Evolutionary conservation across 1,140 invertebrate species (phyloP), one percentile per base, ranked within the genome.

Genomic region (Phthorimaea operculella): DNA sequence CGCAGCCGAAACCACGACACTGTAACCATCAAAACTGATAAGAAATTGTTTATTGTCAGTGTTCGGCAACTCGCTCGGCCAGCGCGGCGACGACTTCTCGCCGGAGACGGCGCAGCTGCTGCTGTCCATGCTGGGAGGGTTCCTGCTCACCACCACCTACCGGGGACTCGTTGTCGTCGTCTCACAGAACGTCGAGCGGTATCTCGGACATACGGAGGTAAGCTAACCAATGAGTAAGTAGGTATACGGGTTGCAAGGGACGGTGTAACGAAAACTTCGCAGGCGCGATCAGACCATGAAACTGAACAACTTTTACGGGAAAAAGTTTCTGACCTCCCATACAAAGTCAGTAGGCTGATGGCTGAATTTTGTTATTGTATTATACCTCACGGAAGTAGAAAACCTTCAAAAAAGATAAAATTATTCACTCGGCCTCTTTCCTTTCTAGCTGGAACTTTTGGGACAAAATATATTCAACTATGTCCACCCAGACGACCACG

Each of bases 131-230:
- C 83, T 88, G 54, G 88, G 87, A 47, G 90, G 90, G 10, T 96
- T 94, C 67, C 85, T 97, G 52, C 76, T 98, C 48, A 91, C 96
- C 5, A 85, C 94, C 1, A 93, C 93, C 0, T 90, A 91, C 57
- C 89, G 89, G 57, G 96, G 95, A 0, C 92, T 95, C 72, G 92
- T 98, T 52, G 89, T 97, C n/a, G 93, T 96, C 65, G 90, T 96
- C 7, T 95, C 96, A 15, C 88, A 91, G 47, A 93, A 93, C 59
- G 90, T 97, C 4, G 92, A 95, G 63, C 89, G 92, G 62, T 90
- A 93, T 58, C 86, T 97, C 49, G 94, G 94, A 45, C 93, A 96
- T 76, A 89, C 91, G 52, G 93, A 96, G 89, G 94, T 96, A 87
- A 87, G 79, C 53, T 4, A 9, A 12, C 10, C n/a, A n/a, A n/a